A percentile compares a stretch with the other conserved stretches of the same genome.
phyloP scores from a whole-genome alignment of 1,140 invertebrate species.

The Drosophila navojoa region DNA sequence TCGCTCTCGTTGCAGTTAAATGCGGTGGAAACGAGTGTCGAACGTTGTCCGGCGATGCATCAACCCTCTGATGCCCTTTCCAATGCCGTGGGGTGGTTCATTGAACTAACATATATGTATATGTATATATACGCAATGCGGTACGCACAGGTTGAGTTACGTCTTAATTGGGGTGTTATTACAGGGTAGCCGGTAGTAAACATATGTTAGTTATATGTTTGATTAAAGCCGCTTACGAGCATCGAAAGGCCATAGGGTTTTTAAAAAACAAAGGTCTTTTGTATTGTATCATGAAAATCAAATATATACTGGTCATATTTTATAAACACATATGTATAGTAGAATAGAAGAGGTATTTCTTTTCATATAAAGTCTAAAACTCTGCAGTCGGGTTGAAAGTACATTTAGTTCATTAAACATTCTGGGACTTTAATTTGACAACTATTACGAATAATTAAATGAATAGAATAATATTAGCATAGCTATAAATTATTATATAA shows the following conservation, averaged over 20 bases:
- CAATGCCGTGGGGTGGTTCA: conserved; percentile 51
- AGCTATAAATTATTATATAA: neutral
- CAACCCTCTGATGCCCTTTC: conserved; percentile 71
- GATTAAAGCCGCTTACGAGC: neutral
- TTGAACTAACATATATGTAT: conserved; percentile 42
- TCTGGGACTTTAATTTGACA: too few relatives aligned
- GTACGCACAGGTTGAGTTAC: neutral
- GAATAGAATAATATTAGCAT: neutral
- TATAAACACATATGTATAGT: too few relatives aligned
- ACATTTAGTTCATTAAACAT: too few relatives aligned
- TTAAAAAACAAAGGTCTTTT: neutral
- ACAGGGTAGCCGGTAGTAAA: conserved; percentile 18
- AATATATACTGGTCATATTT: too few relatives aligned
- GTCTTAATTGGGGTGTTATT: conserved; percentile 50
- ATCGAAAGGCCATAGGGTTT: neutral
- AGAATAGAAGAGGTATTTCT: too few relatives aligned
- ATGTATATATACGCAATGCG: neutral
- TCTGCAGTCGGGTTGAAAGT: too few relatives aligned
- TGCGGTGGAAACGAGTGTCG: conserved; percentile 7
- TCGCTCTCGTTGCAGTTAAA: conserved; percentile 3
- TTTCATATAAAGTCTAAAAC: too few relatives aligned
- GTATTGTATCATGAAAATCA: too few relatives aligned
- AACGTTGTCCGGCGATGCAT: conserved; percentile 35
- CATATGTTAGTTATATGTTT: conserved; percentile 18
- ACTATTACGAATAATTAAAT: too few relatives aligned